Percentiles rank a stretch among this genome's conserved stretches.
These are phyloP conservation scores for Sandelia bainsii DNA, from an alignment of 2,797 vertebrate species.

Conservation along the genomic window DNA sequence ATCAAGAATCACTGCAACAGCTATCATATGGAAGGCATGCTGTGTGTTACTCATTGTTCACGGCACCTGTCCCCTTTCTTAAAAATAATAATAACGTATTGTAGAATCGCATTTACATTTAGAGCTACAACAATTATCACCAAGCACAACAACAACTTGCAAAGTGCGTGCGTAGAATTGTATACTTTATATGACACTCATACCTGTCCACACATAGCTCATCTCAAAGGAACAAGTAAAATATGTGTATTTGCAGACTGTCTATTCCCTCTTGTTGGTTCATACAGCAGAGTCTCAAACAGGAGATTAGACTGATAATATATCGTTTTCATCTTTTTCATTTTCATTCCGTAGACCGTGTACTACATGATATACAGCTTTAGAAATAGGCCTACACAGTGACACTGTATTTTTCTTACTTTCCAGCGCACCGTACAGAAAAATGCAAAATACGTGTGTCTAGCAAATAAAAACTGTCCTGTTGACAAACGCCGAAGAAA, in stretches of 20 bases:
- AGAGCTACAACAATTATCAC: neutral
- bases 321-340: conserved; percentile 64
- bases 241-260: conserved; percentile 87
- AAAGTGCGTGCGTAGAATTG: conserved; percentile 65
- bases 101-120: conserved; percentile 11
- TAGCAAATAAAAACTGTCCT: conserved; percentile 99
- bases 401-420: conserved; percentile 44
- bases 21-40: conserved; percentile 15
- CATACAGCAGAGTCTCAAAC: conserved; percentile 82
- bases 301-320: conserved; percentile 77
- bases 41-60: neutral
- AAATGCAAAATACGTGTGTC: conserved; percentile 98
- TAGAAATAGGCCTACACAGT: conserved; percentile 40
- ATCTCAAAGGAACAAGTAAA: conserved; percentile 87
- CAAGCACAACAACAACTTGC: neutral
- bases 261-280: conserved; percentile 81
- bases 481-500: conserved; percentile 98
- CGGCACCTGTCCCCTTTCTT: neutral
- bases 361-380: neutral
- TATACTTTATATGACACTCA: conserved; percentile 85
- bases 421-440: conserved; percentile 97
- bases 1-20: conserved; percentile 33
- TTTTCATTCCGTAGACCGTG: conserved; percentile 1
- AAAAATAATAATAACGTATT: neutral
- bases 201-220: conserved; percentile 82